These are phyloP conservation scores for Polypedilum vanderplanki DNA, from an alignment of 1,140 invertebrate species.

Conservation along the genomic window DNA sequence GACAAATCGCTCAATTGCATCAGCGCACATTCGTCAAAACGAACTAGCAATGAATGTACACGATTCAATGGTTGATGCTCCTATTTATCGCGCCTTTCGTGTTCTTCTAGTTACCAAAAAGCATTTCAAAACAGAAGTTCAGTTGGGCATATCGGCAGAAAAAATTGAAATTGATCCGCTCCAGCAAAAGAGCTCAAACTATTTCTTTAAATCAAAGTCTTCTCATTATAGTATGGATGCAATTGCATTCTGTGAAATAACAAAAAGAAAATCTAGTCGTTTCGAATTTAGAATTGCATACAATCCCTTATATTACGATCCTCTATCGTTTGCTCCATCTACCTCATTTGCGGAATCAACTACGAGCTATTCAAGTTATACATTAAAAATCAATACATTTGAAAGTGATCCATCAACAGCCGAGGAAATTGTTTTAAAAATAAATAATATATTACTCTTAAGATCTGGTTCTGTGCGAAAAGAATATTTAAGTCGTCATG, in stretches of 20 bases:
- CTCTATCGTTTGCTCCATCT: slow-evolving; percentile 32
- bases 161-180: slow-evolving; percentile 87
- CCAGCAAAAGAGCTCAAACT: slow-evolving; percentile 58
- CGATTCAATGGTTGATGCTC: slow-evolving; percentile 69
- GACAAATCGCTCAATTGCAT: slow-evolving; percentile 33
- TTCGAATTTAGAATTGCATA: slow-evolving; percentile 33
- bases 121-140: slow-evolving; percentile 71
- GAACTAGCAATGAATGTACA: slow-evolving; percentile 57
- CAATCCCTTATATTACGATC: slow-evolving; percentile 32
- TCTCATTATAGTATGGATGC: slow-evolving; percentile 67
- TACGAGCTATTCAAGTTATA: slow-evolving; percentile 39
- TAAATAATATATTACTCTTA: slow-evolving; percentile 79
- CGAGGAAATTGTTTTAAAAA: slow-evolving; percentile 76
- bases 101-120: slow-evolving; percentile 74
- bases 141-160: slow-evolving; percentile 80
- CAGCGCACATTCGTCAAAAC: slow-evolving; percentile 36
- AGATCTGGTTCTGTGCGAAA: slow-evolving; percentile 66
- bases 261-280: slow-evolving; percentile 52
- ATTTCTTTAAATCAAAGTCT: slow-evolving; percentile 58
- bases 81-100: slow-evolving; percentile 74
- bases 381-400: slow-evolving; percentile 70
- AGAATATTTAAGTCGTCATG: slow-evolving; percentile 62
- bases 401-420: slow-evolving; percentile 68
- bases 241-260: slow-evolving; percentile 77
- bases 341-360: slow-evolving; percentile 30